These are phyloP conservation scores for Dicerorhinus sumatrensis DNA, from an alignment of 2,113 vertebrate species.

Conservation along the genomic window DNA sequence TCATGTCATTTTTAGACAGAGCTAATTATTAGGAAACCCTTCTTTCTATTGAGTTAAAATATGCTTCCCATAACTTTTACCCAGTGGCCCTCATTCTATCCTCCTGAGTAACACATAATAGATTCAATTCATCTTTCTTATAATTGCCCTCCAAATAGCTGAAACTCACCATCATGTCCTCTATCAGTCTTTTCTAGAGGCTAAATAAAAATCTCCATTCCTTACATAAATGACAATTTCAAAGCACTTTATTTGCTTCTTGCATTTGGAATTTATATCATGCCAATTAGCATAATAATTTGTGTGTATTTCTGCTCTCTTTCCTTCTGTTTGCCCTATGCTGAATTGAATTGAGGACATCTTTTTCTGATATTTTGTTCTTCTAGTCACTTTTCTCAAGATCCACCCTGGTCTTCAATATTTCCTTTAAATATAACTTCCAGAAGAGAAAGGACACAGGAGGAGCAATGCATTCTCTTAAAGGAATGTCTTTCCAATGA, in stretches of 20 bases:
- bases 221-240: constrained; percentile 52
- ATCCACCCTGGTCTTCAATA: not conserved
- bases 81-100: constrained; percentile 30
- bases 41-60: constrained; percentile 60
- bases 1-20: constrained; percentile 62
- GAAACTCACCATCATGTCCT: constrained; percentile 48
- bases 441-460: not conserved
- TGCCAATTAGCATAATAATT: constrained; percentile 52
- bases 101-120: constrained; percentile 63
- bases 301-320: not conserved
- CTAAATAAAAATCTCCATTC: constrained; percentile 57
- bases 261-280: constrained; percentile 54
- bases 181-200: constrained; percentile 61
- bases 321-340: not conserved
- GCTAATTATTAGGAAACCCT: constrained; percentile 73
- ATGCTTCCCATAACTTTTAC: constrained; percentile 62
- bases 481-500: not conserved
- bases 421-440: constrained; percentile 10
- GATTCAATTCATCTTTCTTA: constrained; percentile 70
- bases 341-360: not conserved
- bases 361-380: not conserved
- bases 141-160: constrained; percentile 60
- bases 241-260: constrained; percentile 56
- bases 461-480: not conserved
- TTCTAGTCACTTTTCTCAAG: not conserved